phyloP scores from a whole-genome alignment of 1,140 invertebrate species.

The Nymphalis io region DNA sequence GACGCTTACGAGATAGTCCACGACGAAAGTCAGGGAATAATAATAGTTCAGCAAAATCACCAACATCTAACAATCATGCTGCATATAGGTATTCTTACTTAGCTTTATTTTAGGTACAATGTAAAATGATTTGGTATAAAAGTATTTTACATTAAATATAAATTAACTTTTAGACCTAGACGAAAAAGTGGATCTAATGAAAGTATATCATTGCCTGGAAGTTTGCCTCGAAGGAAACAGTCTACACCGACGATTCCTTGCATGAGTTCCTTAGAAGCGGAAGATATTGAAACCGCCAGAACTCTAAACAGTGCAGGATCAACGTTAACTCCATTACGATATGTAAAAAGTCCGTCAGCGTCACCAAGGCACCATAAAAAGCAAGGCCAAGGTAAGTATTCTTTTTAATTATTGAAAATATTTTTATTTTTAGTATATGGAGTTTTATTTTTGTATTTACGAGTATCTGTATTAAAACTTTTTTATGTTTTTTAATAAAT shows the following conservation, averaged over 20 bases:
- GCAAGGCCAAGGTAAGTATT: constrained; percentile 59
- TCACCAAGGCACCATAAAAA: constrained; percentile 68
- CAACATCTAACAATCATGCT: constrained; percentile 65
- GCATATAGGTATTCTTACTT: constrained; percentile 57
- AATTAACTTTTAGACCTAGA: constrained; percentile 57
- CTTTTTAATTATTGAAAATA: not conserved
- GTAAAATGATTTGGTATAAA: not conserved
- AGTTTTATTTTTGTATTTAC: too few species aligned
- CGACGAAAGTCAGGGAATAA: constrained; percentile 83
- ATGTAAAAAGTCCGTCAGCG: constrained; percentile 64
- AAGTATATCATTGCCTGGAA: constrained; percentile 84
- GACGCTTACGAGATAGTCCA: constrained; percentile 84
- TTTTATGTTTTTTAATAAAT: too few species aligned
- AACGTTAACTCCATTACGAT: constrained; percentile 68
- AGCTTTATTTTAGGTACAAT: not conserved
- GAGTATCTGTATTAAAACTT: too few species aligned
- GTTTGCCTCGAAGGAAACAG: constrained; percentile 84
- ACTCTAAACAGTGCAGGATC: constrained; percentile 62
- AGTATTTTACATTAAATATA: not conserved
- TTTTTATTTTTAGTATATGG: too few species aligned
- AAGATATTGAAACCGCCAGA: constrained; percentile 77
- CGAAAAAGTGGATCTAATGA: constrained; percentile 80
- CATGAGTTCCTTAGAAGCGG: constrained; percentile 77
- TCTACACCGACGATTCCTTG: constrained; percentile 78
- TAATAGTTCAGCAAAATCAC: constrained; percentile 73